Percentiles rank a stretch among this genome's conserved stretches.
Conservation (phyloP, 2,888 invertebrate species). For the Cryptocephalus moraei region DNA sequence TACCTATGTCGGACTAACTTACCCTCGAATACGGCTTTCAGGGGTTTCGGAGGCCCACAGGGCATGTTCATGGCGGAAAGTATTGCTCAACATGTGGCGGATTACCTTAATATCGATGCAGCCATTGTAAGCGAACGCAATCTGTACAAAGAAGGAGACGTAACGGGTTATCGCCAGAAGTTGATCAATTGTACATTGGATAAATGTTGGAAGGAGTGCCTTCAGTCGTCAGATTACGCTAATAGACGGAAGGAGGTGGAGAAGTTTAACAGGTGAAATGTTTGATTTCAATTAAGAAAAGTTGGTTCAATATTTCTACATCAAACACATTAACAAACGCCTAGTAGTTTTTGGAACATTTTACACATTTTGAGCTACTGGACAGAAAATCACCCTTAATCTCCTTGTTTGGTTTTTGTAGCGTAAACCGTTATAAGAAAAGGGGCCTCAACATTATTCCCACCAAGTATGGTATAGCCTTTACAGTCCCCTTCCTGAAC, state of each 20-base stretch:
- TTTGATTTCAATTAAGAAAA: not conserved
- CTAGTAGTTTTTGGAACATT: no score
- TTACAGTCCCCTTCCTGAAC: conserved; percentile 64
- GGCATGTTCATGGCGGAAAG: conserved; percentile 80
- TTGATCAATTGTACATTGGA: conserved; percentile 61
- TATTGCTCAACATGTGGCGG: conserved; percentile 67
- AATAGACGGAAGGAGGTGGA: conserved; percentile 49
- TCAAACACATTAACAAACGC: no score
- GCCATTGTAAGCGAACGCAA: conserved; percentile 60
- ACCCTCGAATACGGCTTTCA: conserved; percentile 86
- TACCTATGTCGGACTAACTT: conserved; percentile 79
- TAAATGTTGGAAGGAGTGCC: conserved; percentile 72
- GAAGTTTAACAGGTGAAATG: conserved; percentile 57
- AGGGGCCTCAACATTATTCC: conserved; percentile 74
- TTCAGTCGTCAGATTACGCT: conserved; percentile 53
- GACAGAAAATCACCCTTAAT: no score
- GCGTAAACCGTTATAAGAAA: conserved; percentile 74
- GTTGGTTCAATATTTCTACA: no score
- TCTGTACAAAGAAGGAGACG: conserved; percentile 67
- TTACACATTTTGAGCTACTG: no score
- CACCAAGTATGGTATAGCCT: conserved; percentile 77
- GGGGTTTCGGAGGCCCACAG: conserved; percentile 88
- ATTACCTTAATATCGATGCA: conserved; percentile 52
- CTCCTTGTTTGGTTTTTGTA: conserved; percentile 25
- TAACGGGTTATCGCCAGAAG: conserved; percentile 67